These are phyloP conservation scores for Chymomyza caudatula DNA, from an alignment of 2,888 invertebrate species.

Conservation along the genomic window DNA sequence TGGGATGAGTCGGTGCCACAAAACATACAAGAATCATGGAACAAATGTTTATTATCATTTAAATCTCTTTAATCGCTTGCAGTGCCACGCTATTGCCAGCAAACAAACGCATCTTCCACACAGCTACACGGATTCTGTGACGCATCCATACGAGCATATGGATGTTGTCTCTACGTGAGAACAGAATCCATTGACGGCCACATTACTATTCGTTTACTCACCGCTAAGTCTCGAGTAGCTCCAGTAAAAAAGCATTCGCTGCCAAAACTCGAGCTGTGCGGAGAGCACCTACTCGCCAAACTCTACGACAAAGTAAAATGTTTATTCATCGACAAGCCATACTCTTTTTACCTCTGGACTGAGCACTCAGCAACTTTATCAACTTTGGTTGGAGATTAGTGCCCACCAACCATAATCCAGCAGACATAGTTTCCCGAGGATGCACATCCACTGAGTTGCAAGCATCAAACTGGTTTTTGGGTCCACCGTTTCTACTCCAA, in stretches of 20 bases:
- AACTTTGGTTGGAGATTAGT: constrained; percentile 33
- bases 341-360: constrained; percentile 19
- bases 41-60: background rate
- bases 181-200: background rate
- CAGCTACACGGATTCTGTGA: constrained; percentile 3
- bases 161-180: constrained; percentile 5
- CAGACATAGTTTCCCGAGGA: constrained; percentile 29
- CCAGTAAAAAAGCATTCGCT: background rate
- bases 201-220: background rate
- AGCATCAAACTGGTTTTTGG: constrained; percentile 12
- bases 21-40: background rate
- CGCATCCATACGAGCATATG: constrained; percentile 7
- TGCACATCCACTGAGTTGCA: constrained; percentile 6
- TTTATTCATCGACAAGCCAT: background rate
- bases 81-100: background rate
- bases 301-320: background rate
- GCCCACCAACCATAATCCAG: constrained; percentile 27
- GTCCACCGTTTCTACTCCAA: constrained; percentile 3
- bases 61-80: background rate
- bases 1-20: background rate
- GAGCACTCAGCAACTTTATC: constrained; percentile 35
- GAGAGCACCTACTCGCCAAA: background rate
- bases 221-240: constrained; percentile 5
- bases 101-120: background rate
- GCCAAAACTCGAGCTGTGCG: constrained; percentile 1